A percentile compares a stretch with the other conserved stretches of the same genome.
Evolutionary conservation across 2,888 invertebrate species (phyloP).

Genomic region (Acronicta psi): DNA sequence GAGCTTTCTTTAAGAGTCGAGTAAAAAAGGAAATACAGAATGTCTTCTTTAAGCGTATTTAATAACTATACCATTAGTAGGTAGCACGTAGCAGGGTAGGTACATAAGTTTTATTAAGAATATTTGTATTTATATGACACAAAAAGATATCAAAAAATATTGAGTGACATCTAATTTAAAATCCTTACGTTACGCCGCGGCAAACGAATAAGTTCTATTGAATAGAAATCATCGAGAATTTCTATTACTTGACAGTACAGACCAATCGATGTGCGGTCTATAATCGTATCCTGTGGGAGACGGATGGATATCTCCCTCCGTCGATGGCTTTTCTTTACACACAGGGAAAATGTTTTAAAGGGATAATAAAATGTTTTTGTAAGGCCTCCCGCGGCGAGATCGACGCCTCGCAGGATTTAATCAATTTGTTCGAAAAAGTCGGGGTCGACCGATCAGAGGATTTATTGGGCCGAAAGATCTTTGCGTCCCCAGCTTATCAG

Average conservation of each 20-base stretch:
- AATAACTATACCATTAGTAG: too few species aligned
- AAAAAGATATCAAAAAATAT: not conserved
- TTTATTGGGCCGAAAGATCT: conserved; percentile 50
- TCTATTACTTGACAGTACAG: conserved; percentile 11
- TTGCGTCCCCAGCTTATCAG: conserved; percentile 26
- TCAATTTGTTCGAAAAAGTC: conserved; percentile 61
- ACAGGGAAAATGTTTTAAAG: conserved; percentile 30
- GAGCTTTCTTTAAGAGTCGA: too few species aligned
- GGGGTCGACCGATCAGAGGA: conserved; percentile 54
- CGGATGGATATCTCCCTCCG: conserved; percentile 11
- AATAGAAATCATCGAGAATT: conserved; percentile 2
- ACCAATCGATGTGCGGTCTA: conserved; percentile 13
- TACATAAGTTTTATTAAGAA: too few species aligned
- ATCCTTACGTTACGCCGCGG: not conserved
- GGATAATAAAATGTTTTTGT: conserved; percentile 51
- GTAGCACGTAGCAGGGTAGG: too few species aligned
- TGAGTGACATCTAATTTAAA: conserved; percentile 1
- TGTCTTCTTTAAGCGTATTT: too few species aligned
- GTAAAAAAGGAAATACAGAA: too few species aligned
- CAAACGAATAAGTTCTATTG: not conserved
- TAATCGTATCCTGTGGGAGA: conserved; percentile 17
- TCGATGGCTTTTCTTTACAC: conserved; percentile 13
- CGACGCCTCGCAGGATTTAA: conserved; percentile 53
- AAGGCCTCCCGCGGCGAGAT: conserved; percentile 32
- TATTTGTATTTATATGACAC: too few species aligned